A percentile compares a stretch with the other conserved stretches of the same genome.
Conservation (phyloP, 2,113 vertebrate species). For the Amblyopsis rosae region DNA sequence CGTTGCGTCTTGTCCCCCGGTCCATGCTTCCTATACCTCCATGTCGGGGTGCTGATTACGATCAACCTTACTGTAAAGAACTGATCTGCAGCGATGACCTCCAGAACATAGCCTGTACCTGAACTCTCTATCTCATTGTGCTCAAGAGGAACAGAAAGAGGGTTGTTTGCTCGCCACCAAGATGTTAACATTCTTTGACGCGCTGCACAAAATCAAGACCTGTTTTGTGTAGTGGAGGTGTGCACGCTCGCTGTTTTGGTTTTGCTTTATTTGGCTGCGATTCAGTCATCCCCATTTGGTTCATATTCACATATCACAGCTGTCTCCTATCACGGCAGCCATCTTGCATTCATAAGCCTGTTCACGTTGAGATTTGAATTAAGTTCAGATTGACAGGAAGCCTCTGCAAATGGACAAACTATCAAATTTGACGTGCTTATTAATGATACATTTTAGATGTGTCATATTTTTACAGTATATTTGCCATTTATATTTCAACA, state of each 20-base stretch:
- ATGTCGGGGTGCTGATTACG: constrained; percentile 11
- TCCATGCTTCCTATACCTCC: background rate
- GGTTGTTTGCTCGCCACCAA: constrained; percentile 18
- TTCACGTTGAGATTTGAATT: constrained; percentile 7
- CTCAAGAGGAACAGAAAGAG: constrained; percentile 35
- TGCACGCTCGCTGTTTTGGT: constrained; percentile 3
- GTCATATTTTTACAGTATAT: background rate
- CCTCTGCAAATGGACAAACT: too few species aligned
- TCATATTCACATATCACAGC: constrained; percentile 52
- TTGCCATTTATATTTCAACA: background rate
- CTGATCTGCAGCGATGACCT: constrained; percentile 3
- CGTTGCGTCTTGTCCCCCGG: background rate
- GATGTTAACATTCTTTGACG: constrained; percentile 51
- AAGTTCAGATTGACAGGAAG: too few species aligned
- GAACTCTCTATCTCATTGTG: constrained; percentile 14
- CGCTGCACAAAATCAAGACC: background rate
- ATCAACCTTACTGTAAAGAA: constrained; percentile 29
- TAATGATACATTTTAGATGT: too few species aligned
- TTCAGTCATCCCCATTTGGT: constrained; percentile 27
- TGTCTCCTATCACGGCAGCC: constrained; percentile 21
- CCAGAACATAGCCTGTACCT: constrained; percentile 6
- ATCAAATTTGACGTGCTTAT: too few species aligned
- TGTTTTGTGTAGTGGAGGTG: constrained; percentile 17
- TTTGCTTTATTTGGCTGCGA: background rate
- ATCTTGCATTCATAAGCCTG: constrained; percentile 16